phyloP scores from a whole-genome alignment of 2,888 invertebrate species.

The Beris chalybata region DNA sequence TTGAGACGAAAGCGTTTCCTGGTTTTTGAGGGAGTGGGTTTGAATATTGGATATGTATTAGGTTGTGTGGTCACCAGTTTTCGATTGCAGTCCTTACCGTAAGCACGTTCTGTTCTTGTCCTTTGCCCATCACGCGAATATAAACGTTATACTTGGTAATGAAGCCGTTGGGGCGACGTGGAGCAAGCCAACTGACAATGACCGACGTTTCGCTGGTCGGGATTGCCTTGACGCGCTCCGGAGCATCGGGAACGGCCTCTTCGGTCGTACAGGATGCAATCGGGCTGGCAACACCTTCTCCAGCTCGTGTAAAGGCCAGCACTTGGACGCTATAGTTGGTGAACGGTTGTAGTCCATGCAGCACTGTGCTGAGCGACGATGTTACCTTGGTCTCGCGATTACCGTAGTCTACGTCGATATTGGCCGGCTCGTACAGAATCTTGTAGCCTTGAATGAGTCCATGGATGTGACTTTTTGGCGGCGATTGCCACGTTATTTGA shows the following conservation, averaged over 20 bases:
- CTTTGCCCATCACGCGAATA: conserved; percentile 60
- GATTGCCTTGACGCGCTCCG: conserved; percentile 65
- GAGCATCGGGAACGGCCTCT: conserved; percentile 64
- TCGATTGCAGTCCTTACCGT: conserved; percentile 44
- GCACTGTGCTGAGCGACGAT: conserved; percentile 59
- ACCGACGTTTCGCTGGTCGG: conserved; percentile 62
- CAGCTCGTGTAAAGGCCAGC: conserved; percentile 64
- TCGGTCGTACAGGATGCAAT: conserved; percentile 63
- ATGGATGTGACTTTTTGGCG: conserved; percentile 65
- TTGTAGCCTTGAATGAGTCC: conserved; percentile 77
- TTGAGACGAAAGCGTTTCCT: conserved; percentile 55
- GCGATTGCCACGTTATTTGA: conserved; percentile 71
- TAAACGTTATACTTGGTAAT: conserved; percentile 66
- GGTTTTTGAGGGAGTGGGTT: not conserved
- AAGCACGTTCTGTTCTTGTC: conserved; percentile 59
- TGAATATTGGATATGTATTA: no score
- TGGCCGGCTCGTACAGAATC: conserved; percentile 66
- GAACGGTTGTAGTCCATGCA: conserved; percentile 63
- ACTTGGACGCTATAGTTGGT: conserved; percentile 69
- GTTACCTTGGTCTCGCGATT: conserved; percentile 60
- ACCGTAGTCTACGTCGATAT: conserved; percentile 51
- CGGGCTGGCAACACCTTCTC: conserved; percentile 62
- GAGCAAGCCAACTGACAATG: conserved; percentile 68
- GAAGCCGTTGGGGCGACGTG: conserved; percentile 64
- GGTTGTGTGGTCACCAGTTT: not conserved